Percentiles rank a stretch among this genome's conserved stretches.
phyloP scores from a whole-genome alignment of 2,797 vertebrate genomes.

The Melanotaenia nigrans region DNA sequence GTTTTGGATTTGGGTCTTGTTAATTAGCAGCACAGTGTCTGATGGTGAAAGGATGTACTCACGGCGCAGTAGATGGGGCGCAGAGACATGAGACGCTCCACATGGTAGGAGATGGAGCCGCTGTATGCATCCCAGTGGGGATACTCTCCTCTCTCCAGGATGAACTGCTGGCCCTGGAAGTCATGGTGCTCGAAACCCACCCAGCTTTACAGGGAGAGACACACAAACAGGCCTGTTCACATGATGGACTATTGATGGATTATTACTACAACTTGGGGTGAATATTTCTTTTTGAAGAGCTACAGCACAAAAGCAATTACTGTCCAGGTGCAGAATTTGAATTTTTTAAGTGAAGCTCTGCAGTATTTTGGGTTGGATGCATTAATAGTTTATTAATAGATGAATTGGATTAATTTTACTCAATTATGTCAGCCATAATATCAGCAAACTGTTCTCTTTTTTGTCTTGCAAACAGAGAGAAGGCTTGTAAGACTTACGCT shows the following conservation, averaged over 20 bases:
- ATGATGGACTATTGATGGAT: background rate
- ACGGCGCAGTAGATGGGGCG: conserved; percentile 86
- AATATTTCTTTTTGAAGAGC: background rate
- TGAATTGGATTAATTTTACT: background rate
- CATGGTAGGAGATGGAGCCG: conserved; percentile 83
- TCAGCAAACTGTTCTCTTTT: background rate
- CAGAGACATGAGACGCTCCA: conserved; percentile 84
- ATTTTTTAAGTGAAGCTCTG: background rate
- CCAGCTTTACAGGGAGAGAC: conserved; percentile 74
- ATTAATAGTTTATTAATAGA: background rate
- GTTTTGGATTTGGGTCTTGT: background rate
- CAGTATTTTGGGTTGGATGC: background rate
- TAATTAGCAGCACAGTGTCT: background rate
- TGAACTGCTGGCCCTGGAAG: conserved; percentile 89
- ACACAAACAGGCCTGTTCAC: conserved; percentile 11
- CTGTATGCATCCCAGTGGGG: conserved; percentile 88
- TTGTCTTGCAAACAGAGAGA: background rate
- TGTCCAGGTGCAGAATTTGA: background rate
- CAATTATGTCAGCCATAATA: background rate
- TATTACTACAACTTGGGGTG: background rate
- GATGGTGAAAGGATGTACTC: conserved; percentile 51
- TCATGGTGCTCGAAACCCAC: conserved; percentile 88
- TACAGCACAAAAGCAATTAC: background rate
- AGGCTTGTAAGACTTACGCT: conserved; percentile 77
- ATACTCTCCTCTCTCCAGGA: conserved; percentile 88